phyloP scores from a whole-genome alignment of 2,113 vertebrate species.

The Todiramphus saurophagus region DNA sequence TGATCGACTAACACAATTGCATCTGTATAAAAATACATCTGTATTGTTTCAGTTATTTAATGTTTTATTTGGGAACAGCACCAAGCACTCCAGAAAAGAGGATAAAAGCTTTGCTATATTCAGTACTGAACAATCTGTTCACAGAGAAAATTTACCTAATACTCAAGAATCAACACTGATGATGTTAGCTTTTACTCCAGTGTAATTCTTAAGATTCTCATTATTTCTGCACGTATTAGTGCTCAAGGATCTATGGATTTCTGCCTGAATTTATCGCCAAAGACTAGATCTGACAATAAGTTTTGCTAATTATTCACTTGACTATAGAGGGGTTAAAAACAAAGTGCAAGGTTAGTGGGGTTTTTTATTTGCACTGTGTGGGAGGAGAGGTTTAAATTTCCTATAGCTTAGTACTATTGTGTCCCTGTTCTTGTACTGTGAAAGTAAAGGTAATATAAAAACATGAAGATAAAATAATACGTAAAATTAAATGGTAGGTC shows the following conservation, averaged over 20 bases:
- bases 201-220: neutral
- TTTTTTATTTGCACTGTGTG: neutral
- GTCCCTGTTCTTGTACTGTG: neutral
- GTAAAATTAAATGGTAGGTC: neutral
- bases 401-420: accelerated
- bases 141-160: neutral
- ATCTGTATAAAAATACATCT: neutral
- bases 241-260: neutral
- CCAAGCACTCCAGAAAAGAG: neutral
- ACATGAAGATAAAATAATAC: neutral
- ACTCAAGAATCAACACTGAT: neutral
- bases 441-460: neutral
- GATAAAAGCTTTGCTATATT: neutral
- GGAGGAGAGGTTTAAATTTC: neutral
- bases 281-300: neutral
- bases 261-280: neutral
- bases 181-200: neutral
- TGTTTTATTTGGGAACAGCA: neutral
- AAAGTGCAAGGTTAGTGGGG: accelerated
- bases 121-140: neutral
- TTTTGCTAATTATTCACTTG: neutral
- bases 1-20: neutral
- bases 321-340: too few species aligned
- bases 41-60: neutral
- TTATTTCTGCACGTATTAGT: neutral